Conservation (phyloP, 2,888 invertebrate species). For the Beris chalybata region DNA sequence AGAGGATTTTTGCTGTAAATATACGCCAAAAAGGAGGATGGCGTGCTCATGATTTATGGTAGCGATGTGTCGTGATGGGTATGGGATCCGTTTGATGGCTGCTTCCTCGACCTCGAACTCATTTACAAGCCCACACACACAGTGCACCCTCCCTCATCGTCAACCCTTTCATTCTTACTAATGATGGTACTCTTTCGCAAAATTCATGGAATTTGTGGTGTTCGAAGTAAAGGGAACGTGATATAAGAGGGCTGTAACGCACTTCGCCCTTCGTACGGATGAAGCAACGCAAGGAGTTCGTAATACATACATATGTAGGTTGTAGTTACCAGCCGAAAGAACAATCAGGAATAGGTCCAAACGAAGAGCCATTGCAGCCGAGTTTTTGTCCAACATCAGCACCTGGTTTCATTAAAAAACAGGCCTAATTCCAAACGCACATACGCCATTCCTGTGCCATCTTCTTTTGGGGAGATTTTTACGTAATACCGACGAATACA, state of each 20-base stretch:
- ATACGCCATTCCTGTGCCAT: neutral
- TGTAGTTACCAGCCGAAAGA: constrained; percentile 3
- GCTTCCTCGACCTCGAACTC: constrained; percentile 19
- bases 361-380: neutral
- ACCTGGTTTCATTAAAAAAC: neutral
- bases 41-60: constrained; percentile 39
- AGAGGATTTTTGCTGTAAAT: constrained; percentile 34
- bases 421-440: constrained; percentile 14
- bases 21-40: constrained; percentile 36
- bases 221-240: neutral
- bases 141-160: neutral
- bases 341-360: constrained; percentile 19
- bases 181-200: constrained; percentile 25
- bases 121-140: neutral
- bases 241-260: constrained; percentile 29
- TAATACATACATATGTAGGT: neutral
- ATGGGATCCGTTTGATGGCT: constrained; percentile 38
- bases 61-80: constrained; percentile 35
- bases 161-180: neutral
- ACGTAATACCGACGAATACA: constrained; percentile 6
- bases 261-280: neutral
- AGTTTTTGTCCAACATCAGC: constrained; percentile 12
- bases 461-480: neutral
- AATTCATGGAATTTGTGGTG: constrained; percentile 12
- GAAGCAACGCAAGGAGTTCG: neutral